phyloP scores from a whole-genome alignment of 2,797 vertebrate genomes.

The Kryptopterus vitreolus region DNA sequence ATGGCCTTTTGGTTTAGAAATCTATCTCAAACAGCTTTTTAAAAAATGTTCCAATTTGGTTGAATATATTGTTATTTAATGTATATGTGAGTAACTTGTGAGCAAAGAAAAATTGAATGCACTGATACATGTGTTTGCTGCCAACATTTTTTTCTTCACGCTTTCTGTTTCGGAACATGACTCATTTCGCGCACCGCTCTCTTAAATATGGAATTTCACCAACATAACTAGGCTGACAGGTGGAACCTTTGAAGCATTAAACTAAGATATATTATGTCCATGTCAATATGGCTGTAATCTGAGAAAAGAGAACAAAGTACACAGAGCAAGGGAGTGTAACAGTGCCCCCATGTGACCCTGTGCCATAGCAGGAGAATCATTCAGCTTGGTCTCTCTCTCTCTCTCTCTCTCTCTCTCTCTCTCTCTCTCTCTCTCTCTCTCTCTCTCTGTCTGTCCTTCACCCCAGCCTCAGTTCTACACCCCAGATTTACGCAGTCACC shows the following conservation, averaged over 20 bases:
- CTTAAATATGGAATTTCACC: neutral
- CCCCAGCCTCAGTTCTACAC: constrained; percentile 18
- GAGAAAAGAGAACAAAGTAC: constrained; percentile 11
- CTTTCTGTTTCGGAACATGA: neutral
- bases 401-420: constrained; percentile 16
- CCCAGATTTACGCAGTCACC: constrained; percentile 54
- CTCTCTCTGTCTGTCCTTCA: neutral
- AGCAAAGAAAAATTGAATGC: neutral
- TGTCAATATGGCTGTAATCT: constrained; percentile 13
- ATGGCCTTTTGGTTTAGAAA: neutral
- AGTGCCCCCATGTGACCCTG: constrained; percentile 44
- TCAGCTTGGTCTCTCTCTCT: constrained; percentile 27
- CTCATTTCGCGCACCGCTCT: neutral
- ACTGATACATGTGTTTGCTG: constrained; percentile 4
- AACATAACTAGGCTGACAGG: neutral
- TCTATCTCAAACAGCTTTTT: neutral
- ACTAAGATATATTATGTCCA: constrained; percentile 23
- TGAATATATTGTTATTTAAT: neutral
- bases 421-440: neutral
- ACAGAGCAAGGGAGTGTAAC: constrained; percentile 36
- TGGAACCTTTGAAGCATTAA: constrained; percentile 10
- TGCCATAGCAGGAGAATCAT: constrained; percentile 44
- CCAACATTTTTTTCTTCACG: neutral
- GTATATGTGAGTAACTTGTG: neutral
- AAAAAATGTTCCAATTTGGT: neutral